Evolutionary conservation across 2,797 vertebrate species (phyloP).

Genomic region (Pipistrellus pipistrellus): DNA sequence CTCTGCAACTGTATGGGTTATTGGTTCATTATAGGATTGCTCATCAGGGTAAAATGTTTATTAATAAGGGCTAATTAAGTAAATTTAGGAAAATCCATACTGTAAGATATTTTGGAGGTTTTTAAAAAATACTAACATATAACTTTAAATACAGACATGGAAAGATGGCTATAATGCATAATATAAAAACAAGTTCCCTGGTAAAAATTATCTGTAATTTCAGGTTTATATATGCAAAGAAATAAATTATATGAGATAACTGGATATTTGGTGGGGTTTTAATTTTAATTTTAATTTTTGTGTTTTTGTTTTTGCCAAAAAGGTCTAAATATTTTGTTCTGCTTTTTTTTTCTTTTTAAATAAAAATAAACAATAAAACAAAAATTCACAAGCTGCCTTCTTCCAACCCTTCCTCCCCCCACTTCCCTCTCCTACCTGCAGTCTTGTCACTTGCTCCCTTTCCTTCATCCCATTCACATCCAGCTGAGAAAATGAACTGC

Average conservation of each 20-base stretch:
- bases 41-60: neutral
- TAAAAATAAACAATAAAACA: conserved; percentile 93
- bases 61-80: neutral
- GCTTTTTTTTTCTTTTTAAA: conserved; percentile 92
- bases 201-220: neutral
- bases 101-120: neutral
- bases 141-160: neutral
- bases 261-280: neutral
- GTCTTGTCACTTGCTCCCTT: conserved; percentile 87
- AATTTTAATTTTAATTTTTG: too few species aligned
- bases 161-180: neutral
- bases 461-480: conserved; percentile 92
- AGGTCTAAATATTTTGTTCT: conserved; percentile 88
- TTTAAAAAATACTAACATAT: neutral
- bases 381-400: conserved; percentile 90
- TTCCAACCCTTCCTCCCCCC: conserved; percentile 77
- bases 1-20: neutral
- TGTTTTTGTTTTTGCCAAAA: conserved; percentile 75
- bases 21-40: neutral
- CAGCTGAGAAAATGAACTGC: conserved; percentile 91
- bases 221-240: neutral
- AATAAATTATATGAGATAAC: neutral
- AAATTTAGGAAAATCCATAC: neutral
- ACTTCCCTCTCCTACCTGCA: conserved; percentile 82
- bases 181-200: neutral